Evolutionary conservation across 2,888 invertebrate species (phyloP).

Genomic region (Eupithecia vulgata): DNA sequence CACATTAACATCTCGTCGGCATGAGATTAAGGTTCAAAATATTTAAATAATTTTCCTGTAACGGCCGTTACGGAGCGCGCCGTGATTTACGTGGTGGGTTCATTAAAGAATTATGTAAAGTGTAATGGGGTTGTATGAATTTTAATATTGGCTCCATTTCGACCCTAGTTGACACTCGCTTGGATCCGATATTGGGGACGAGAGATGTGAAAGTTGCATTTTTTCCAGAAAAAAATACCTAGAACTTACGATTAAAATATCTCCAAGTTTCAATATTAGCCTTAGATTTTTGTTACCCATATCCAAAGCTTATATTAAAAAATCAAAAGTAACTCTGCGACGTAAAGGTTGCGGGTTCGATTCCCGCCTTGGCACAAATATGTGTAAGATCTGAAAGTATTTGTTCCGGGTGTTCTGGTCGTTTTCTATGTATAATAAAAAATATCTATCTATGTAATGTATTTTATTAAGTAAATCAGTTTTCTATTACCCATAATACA

Average conservation of each 20-base stretch:
- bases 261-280: neutral
- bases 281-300: neutral
- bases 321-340: no score
- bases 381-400: no score
- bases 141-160: constrained; percentile 46
- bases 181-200: constrained; percentile 32
- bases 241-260: neutral
- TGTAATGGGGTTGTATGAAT: constrained; percentile 54
- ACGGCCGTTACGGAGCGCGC: constrained; percentile 25
- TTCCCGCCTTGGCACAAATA: no score
- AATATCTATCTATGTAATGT: no score
- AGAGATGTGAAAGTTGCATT: constrained; percentile 39
- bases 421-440: no score
- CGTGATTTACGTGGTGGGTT: constrained; percentile 41
- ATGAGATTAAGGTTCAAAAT: constrained; percentile 42
- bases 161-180: constrained; percentile 31
- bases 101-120: constrained; percentile 54
- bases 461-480: no score
- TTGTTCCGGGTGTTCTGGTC: no score
- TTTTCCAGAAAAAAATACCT: neutral
- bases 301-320: no score
- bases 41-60: constrained; percentile 44
- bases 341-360: no score
- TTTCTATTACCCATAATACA: no score
- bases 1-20: constrained; percentile 39